Percentiles rank a stretch among this genome's conserved stretches.
Evolutionary conservation across 2,888 invertebrate genomes (phyloP).

Genomic region (Zootermopsis nevadensis): DNA sequence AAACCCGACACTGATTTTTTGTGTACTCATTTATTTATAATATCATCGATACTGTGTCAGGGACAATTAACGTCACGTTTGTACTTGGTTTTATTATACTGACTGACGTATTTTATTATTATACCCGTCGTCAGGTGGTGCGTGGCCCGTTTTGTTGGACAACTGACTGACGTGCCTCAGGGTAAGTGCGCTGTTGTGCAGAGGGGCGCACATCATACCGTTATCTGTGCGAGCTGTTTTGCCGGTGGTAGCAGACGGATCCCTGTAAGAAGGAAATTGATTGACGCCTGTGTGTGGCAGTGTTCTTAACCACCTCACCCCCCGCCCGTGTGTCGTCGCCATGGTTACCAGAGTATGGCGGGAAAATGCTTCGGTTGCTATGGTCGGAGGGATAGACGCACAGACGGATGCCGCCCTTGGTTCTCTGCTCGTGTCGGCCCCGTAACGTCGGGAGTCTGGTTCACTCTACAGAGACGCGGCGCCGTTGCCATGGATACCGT

Average conservation of each 20-base stretch:
- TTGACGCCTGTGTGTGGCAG: background rate
- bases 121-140: no score
- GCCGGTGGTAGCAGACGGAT: background rate
- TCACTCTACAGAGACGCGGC: background rate
- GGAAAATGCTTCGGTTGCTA: constrained; percentile 20
- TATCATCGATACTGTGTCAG: no score
- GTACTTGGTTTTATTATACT: no score
- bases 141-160: no score
- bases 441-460: background rate
- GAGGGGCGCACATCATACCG: no score
- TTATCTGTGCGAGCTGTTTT: background rate
- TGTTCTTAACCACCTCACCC: no score
- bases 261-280: constrained; percentile 14
- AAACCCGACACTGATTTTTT: no score
- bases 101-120: no score
- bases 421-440: background rate
- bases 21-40: no score
- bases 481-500: background rate
- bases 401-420: constrained; percentile 13
- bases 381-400: background rate
- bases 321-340: background rate
- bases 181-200: no score
- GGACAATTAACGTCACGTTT: no score
- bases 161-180: no score
- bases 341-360: constrained; percentile 18